Conservation (phyloP, 2,888 invertebrate species). For the Catonia carolina region DNA sequence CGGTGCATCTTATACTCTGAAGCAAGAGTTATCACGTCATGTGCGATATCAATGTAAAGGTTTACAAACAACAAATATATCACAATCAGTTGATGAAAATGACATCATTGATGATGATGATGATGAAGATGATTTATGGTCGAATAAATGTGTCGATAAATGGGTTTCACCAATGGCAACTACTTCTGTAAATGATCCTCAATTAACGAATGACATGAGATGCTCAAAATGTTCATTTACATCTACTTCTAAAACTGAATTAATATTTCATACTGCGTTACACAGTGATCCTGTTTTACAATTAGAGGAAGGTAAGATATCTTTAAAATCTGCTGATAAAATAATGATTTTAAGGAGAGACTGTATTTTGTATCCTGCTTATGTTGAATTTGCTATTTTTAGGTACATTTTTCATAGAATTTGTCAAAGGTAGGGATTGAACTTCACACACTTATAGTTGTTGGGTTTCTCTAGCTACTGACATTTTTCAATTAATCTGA, state of each 20-base stretch:
- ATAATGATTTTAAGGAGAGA: too few species aligned
- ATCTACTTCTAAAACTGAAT: constrained; percentile 61
- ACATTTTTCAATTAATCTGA: too few species aligned
- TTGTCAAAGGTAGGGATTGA: too few species aligned
- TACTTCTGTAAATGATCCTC: constrained; percentile 6
- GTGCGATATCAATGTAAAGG: constrained; percentile 44
- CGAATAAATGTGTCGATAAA: neutral
- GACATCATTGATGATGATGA: neutral
- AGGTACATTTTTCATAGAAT: too few species aligned
- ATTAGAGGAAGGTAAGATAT: too few species aligned
- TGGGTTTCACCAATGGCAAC: constrained; percentile 4
- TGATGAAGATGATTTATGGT: neutral
- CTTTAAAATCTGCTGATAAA: too few species aligned
- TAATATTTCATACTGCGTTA: constrained; percentile 63
- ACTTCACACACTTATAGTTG: constrained; percentile 10
- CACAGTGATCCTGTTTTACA: constrained; percentile 45
- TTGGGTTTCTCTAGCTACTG: too few species aligned
- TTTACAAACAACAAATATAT: neutral
- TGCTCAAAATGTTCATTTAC: constrained; percentile 57
- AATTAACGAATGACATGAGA: neutral
- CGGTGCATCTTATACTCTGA: constrained; percentile 58
- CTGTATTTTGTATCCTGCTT: too few species aligned
- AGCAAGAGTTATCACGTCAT: constrained; percentile 69
- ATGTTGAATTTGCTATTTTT: too few species aligned
- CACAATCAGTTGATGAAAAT: neutral